Evolutionary conservation across 2,113 vertebrate species (phyloP), one percentile per base, ranked within the genome.

Genomic region (Microtus ochrogaster): DNA sequence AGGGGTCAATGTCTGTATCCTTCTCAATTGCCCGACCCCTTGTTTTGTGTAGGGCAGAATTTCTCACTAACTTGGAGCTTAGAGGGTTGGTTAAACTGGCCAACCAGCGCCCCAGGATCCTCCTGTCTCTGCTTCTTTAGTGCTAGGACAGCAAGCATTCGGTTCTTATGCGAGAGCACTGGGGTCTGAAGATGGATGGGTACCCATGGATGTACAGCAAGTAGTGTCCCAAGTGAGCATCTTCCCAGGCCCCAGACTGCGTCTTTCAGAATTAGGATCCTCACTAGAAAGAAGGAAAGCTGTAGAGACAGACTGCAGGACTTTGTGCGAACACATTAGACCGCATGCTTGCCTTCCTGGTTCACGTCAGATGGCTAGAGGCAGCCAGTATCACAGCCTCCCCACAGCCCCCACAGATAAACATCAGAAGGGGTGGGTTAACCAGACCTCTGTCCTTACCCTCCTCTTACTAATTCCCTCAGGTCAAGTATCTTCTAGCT

Each of bases 311-410:
- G 6, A 6, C 5, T 5, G 49, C 0, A 66, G 78, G 39, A 21
- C 13, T 28, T 63, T 5, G n/a, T 52, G 17, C 3, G 10, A 26
- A 4, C 21, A 0, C 12, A 22, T 9, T 19, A 26, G 21, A 13
- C 5, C 21, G 6, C 11, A 1, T 0, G 0, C 52, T 52, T 6
- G 7, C 44, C 44, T 8, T 52, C 1, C 3, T 21, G 14, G 41
- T 82, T 81, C 83, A 63, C 0, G 13, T 91, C 49, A 22, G 0
- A 41, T 2, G 3, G 17, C 44, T n/a, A 47, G 19, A 4, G 0
- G 28, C 7, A 22, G 24, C n/a, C 77, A 81, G 36, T 21, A 8
- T 61, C 13, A 47, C 44, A 28, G 28, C 13, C 17, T 52, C 26
- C 21, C 21, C 19, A 13, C 5, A 6, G 8, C 7, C 26, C 52